Evolutionary conservation across 2,797 vertebrate genomes (phyloP).

Genomic region (Sebastolobus alascanus): DNA sequence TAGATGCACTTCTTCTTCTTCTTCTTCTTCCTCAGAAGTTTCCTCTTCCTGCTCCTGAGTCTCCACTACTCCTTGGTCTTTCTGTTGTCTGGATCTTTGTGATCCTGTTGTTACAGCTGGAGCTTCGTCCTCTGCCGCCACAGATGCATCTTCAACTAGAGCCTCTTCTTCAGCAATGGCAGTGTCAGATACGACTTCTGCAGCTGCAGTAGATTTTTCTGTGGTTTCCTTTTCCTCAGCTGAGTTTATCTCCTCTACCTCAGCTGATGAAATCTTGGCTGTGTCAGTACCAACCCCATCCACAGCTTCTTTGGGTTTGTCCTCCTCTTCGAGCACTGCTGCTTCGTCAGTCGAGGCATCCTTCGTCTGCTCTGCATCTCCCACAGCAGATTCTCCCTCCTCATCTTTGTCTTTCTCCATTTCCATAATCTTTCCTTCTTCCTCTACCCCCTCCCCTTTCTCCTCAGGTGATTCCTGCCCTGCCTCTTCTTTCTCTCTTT

Average conservation of each 20-base stretch:
- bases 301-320: neutral
- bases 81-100: neutral
- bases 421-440: constrained; percentile 32
- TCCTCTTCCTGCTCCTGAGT: neutral
- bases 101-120: neutral
- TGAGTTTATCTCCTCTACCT: neutral
- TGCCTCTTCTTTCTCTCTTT: neutral
- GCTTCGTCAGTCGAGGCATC: neutral
- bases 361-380: neutral
- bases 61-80: neutral
- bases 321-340: neutral
- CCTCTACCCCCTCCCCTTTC: constrained; percentile 5
- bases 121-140: neutral
- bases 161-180: neutral
- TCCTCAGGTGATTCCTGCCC: neutral
- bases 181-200: neutral
- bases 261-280: neutral
- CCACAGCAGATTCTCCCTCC: neutral
- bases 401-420: neutral
- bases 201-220: neutral
- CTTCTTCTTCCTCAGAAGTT: neutral
- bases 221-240: constrained; percentile 11
- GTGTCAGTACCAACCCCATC: neutral
- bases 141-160: neutral
- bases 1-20: neutral